Evolutionary conservation across 1,140 invertebrate genomes (phyloP).

Genomic region (Tetramorium parvispinum): DNA sequence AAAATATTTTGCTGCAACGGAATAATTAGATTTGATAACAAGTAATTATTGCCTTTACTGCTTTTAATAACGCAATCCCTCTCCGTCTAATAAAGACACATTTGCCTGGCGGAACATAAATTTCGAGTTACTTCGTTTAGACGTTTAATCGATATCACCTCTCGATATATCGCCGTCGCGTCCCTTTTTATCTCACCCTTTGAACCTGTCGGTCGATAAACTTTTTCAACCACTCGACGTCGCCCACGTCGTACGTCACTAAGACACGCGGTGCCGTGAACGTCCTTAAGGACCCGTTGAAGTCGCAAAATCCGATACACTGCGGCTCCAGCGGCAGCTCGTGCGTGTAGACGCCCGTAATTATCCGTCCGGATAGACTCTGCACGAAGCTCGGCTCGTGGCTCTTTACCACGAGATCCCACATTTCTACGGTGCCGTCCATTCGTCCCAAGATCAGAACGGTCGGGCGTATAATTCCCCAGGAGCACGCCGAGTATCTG

Average conservation of each 20-base stretch:
- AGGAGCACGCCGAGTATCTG: conserved; percentile 86
- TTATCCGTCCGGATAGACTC: conserved; percentile 79
- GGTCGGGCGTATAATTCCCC: conserved; percentile 84
- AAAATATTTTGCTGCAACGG: not conserved
- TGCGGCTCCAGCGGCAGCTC: conserved; percentile 74
- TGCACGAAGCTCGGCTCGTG: conserved; percentile 77
- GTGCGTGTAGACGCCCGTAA: conserved; percentile 80
- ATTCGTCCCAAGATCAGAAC: conserved; percentile 85
- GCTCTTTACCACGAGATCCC: conserved; percentile 86
- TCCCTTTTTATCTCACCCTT: conserved; percentile 66
- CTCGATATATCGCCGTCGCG: not conserved
- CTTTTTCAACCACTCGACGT: conserved; percentile 77
- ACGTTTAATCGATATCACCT: conserved; percentile 10
- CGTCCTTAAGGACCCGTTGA: conserved; percentile 88
- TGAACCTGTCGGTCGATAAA: conserved; percentile 78
- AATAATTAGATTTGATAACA: not conserved
- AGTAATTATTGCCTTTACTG: not conserved
- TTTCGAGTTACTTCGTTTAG: not conserved
- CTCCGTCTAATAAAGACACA: not conserved
- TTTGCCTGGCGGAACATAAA: not conserved
- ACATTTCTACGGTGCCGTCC: conserved; percentile 87
- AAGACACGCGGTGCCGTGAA: conserved; percentile 86
- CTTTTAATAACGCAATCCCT: not conserved
- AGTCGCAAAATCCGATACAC: conserved; percentile 84
- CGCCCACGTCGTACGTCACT: conserved; percentile 62